Base-by-base conservation (phyloP, 2,888 invertebrate genomes). In the Argynnis bischoffii region DNA sequence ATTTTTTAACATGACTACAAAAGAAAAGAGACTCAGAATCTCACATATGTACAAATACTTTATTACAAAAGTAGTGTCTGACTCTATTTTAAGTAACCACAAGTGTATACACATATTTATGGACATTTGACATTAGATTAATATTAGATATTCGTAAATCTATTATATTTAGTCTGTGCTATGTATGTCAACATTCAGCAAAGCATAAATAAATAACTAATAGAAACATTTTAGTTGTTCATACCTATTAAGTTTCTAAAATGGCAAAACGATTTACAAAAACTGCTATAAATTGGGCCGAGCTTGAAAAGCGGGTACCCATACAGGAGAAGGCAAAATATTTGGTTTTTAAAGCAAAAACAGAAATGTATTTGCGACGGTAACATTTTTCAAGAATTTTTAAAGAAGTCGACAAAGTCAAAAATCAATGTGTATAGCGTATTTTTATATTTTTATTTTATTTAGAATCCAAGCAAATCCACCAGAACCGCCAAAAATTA, bases 261-360 rank as follows among this genome's bases (percentile, higher is more conserved):
- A 66, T 66, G 65, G 66, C 66, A 16, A 66, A 66, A 61, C 31
- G 88, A 75, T 84, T 91, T 71, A 76, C 76, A 35, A 86, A 86
- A 72, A 76, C 79, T n/a, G 46, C 79, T 3, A 82, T 90, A 48
- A 84, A 89, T 67, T 92, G 92, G 91, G 63, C 46, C 11, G 87
- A 88, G 66, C 67, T 92, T 3, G 83, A 84, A 59, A 84, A 87
- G 73, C 76, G 78, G 60, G 87, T 89, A 1, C 84, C 89, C 5
- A 77, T 77, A 1, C 81, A 89, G 0, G 83, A 92, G 71, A 84
- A 73, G 70, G 73, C 66, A 0, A 77, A 87, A 18, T 92, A 81
- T 72, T 76, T 82, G 21, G 84, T 84, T 6, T 91, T 92, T 67
- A 91, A 87, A 72, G 87, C 77, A 6, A 92, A 89, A 76, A 78